These are phyloP conservation scores for Euclidia mi DNA, from an alignment of 2,888 invertebrate genomes.

Conservation along the genomic window DNA sequence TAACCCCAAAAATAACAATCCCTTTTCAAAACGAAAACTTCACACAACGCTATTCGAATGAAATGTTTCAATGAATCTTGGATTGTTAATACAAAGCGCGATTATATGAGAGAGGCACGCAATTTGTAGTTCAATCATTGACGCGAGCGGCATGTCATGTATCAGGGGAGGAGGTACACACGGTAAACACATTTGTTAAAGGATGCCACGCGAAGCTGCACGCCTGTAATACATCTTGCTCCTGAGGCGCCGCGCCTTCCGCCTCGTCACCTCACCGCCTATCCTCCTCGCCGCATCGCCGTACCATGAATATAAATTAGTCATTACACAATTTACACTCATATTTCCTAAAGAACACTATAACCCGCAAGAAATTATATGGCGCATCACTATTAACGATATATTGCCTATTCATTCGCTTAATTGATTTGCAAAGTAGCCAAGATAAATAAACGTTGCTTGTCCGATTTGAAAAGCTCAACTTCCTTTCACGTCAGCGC, in stretches of 20 bases:
- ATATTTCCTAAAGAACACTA: constrained; percentile 58
- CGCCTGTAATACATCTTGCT: constrained; percentile 60
- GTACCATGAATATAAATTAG: constrained; percentile 70
- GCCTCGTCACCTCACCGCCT: constrained; percentile 30
- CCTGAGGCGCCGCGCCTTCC: constrained; percentile 36
- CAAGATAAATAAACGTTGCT: constrained; percentile 53
- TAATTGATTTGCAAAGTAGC: constrained; percentile 69
- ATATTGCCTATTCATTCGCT: constrained; percentile 42
- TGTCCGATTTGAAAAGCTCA: constrained; percentile 65
- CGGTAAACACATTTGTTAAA: constrained; percentile 50
- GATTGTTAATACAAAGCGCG: constrained; percentile 41
- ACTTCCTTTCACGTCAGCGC: constrained; percentile 63
- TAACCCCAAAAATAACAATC: constrained; percentile 3
- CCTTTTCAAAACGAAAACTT: constrained; percentile 1
- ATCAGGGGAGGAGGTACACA: constrained; percentile 32
- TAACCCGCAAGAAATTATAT: constrained; percentile 50
- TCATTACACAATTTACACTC: constrained; percentile 64
- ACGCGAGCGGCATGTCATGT: constrained; percentile 36
- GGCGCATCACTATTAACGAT: constrained; percentile 17
- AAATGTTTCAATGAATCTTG: constrained; percentile 42
- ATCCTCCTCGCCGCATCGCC: constrained; percentile 17
- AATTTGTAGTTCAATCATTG: constrained; percentile 50
- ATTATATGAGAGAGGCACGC: constrained; percentile 33
- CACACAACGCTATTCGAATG: constrained; percentile 29
- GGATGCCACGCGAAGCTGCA: constrained; percentile 46